Conservation (phyloP, 2,888 invertebrate genomes). For the Scelioninae gen. 1 region DNA sequence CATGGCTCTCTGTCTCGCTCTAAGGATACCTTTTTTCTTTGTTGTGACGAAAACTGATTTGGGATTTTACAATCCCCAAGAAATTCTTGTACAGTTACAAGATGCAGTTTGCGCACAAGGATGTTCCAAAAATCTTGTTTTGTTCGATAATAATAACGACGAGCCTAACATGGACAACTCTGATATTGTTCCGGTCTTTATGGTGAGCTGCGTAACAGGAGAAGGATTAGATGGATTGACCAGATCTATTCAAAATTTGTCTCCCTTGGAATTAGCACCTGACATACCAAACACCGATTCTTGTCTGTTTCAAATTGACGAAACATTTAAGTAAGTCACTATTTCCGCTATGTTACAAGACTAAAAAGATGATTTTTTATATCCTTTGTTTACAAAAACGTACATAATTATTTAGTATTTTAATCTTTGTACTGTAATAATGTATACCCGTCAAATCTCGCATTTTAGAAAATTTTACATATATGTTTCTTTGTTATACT, state of each 20-base stretch:
- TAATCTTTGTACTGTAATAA: no score
- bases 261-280: slow-evolving; percentile 81
- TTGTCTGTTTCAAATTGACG: slow-evolving; percentile 94
- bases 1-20: slow-evolving; percentile 91
- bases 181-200: slow-evolving; percentile 90
- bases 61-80: slow-evolving; percentile 84
- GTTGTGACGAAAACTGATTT: slow-evolving; percentile 97
- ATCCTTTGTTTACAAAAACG: no score
- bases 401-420: no score
- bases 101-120: slow-evolving; percentile 80
- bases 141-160: slow-evolving; percentile 75
- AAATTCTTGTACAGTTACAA: slow-evolving; percentile 78
- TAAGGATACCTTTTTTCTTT: slow-evolving; percentile 95
- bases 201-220: slow-evolving; percentile 96
- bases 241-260: slow-evolving; percentile 93
- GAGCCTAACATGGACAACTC: slow-evolving; percentile 74
- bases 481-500: no score
- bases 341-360: no score
- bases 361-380: no score
- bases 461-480: no score
- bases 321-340: slow-evolving; percentile 88
- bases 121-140: slow-evolving; percentile 78
- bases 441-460: no score
- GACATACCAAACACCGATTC: slow-evolving; percentile 82
- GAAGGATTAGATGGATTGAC: slow-evolving; percentile 92